Evolutionary conservation across 1,140 invertebrate genomes (phyloP), one percentile per base, ranked within the genome.

Genomic region (Bombus sibiricus): DNA sequence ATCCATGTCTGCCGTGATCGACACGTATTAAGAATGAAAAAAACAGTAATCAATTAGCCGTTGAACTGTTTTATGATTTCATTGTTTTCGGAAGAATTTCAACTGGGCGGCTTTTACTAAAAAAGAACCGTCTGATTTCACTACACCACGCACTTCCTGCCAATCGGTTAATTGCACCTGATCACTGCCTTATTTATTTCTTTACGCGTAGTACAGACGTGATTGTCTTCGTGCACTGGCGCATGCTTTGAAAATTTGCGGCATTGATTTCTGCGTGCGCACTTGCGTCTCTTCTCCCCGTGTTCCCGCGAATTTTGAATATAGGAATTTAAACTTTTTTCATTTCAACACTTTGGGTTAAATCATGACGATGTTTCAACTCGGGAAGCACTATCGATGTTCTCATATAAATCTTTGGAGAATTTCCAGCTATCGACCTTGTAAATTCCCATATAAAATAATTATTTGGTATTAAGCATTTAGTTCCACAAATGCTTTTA

Each of bases 391-490:
- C 47, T 18, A 47, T 18, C 5, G 47, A 18, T 47, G 1, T 53
- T 22, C 47, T 22, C 5, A 53, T 53, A 53, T 22, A 53, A 22
- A 22, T 53, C 47, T 53, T 53, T 53, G 18, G 18, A 53, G 6
- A 53, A 22, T 53, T 53, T 53, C 1, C 18, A 53, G 1, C 47
- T n/a, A 97, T 95, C 25, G 98, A 98, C 82, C 98, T 95, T 22
- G 97, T 97, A 66, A 97, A 97, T 95, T 98, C 98, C 97, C 97
- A 98, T 57, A 98, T 95, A 68, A 98, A 95, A 92, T 97, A 97
- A 95, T 98, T 98, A 94, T 97, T 98, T 85, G 97, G 97, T 89
- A 98, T 90, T 75, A 98, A 93, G 94, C 98, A 98, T 90, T 97
- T 96, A 80, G 96, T 96, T 74, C n/a, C 89, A 64, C 73, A 82